phyloP scores from a whole-genome alignment of 2,797 vertebrate species.

The Microchirus variegatus region DNA sequence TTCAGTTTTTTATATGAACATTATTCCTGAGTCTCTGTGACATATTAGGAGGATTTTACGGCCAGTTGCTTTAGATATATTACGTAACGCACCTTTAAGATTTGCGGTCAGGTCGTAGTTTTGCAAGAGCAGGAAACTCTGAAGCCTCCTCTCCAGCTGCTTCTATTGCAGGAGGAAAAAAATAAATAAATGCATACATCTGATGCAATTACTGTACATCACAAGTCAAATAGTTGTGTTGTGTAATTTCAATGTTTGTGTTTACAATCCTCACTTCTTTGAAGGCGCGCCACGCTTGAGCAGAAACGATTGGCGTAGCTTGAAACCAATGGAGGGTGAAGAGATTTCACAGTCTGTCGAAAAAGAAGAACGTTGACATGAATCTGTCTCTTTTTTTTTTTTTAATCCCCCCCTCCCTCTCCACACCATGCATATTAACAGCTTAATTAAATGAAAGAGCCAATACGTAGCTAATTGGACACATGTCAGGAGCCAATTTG shows the following conservation, averaged over 20 bases:
- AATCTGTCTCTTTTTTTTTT: background rate
- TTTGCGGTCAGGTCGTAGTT: too few relatives aligned
- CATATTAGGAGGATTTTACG: too few relatives aligned
- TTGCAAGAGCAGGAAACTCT: too few relatives aligned
- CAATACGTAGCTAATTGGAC: conserved; percentile 1
- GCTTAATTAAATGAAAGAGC: conserved; percentile 26
- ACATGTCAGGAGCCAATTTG: conserved; percentile 5
- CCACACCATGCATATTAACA: conserved; percentile 16
- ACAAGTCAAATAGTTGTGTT: background rate
- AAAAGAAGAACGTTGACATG: conserved; percentile 19
- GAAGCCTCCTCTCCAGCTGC: too few relatives aligned
- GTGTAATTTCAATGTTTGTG: background rate
- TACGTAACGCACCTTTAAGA: too few relatives aligned
- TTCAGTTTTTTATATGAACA: too few relatives aligned
- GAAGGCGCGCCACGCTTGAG: background rate
- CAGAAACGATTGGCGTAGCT: conserved; percentile 29
- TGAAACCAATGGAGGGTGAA: conserved; percentile 20
- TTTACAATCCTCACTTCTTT: conserved; percentile 18
- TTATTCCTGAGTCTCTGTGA: too few relatives aligned
- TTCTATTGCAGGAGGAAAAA: too few relatives aligned
- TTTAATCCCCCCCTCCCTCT: background rate
- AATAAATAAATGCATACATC: too few relatives aligned
- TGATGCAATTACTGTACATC: too few relatives aligned
- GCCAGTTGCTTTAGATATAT: too few relatives aligned
- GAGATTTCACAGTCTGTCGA: conserved; percentile 19